phyloP scores from a whole-genome alignment of 1,140 invertebrate genomes.

The Scylla paramamosain region DNA sequence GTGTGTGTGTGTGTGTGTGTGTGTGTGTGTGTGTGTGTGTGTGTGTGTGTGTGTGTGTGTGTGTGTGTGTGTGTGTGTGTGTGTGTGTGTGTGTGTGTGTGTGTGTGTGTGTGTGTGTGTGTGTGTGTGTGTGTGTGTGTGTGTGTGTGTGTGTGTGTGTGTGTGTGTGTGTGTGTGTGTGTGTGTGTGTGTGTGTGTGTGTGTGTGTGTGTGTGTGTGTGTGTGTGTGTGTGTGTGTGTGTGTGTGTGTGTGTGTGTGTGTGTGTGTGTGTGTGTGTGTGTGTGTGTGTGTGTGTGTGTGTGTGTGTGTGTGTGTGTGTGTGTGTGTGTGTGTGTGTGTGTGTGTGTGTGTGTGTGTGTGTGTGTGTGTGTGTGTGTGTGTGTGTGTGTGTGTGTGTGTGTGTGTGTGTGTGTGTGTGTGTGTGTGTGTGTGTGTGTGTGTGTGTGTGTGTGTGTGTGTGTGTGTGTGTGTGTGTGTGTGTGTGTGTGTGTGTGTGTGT shows the following conservation, averaged over 20 bases:
- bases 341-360: slow-evolving; percentile 29
- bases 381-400: neutral
- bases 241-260: slow-evolving; percentile 54
- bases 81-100: slow-evolving; percentile 44
- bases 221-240: slow-evolving; percentile 61
- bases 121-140: slow-evolving; percentile 14
- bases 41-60: slow-evolving; percentile 40
- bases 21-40: neutral
- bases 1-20: neutral
- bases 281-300: slow-evolving; percentile 4
- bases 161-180: slow-evolving; percentile 34
- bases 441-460: slow-evolving; percentile 11
- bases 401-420: neutral
- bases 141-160: slow-evolving; percentile 48
- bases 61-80: slow-evolving; percentile 42
- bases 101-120: slow-evolving; percentile 25
- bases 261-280: slow-evolving; percentile 26
- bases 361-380: slow-evolving; percentile 37
- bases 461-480: neutral
- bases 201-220: slow-evolving; percentile 35
- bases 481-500: slow-evolving; percentile 23
- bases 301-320: slow-evolving; percentile 41
- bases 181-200: neutral
- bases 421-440: slow-evolving; percentile 55
- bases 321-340: slow-evolving; percentile 22